Conservation (phyloP, 2,888 invertebrate genomes). For the Phengaris alcon region DNA sequence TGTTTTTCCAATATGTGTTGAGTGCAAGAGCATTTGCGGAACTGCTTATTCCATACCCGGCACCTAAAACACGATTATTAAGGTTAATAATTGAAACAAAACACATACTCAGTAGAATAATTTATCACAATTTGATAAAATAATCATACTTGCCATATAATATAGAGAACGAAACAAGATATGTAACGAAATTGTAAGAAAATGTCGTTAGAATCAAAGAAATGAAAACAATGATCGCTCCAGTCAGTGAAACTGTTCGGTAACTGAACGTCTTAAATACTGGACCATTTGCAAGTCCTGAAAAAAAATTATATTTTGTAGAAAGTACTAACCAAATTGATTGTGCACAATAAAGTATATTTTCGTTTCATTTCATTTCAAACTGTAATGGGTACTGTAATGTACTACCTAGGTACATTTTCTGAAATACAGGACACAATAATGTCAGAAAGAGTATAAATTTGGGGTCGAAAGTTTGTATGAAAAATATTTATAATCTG, state of each 20-base stretch:
- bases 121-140: not conserved
- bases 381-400: too few relatives aligned
- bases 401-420: too few relatives aligned
- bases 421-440: too few relatives aligned
- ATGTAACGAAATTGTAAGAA: constrained; percentile 81
- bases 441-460: too few relatives aligned
- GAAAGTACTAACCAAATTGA: too few relatives aligned
- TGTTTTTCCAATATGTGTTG: constrained; percentile 86
- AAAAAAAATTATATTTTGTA: constrained; percentile 43
- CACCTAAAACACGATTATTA: constrained; percentile 62
- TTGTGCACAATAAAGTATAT: too few relatives aligned
- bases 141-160: constrained; percentile 80
- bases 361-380: too few relatives aligned
- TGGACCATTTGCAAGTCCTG: constrained; percentile 85
- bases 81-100: not conserved
- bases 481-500: too few relatives aligned
- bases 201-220: constrained; percentile 81
- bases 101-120: not conserved
- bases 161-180: constrained; percentile 82
- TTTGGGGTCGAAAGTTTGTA: too few relatives aligned
- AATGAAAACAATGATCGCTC: constrained; percentile 79
- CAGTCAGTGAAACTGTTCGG: constrained; percentile 82
- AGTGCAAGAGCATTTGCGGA: constrained; percentile 85
- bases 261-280: constrained; percentile 83
- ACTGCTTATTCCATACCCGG: constrained; percentile 82